These are phyloP conservation scores for Syngnathoides biaculeatus DNA, from an alignment of 2,113 vertebrate genomes.

Conservation along the genomic window DNA sequence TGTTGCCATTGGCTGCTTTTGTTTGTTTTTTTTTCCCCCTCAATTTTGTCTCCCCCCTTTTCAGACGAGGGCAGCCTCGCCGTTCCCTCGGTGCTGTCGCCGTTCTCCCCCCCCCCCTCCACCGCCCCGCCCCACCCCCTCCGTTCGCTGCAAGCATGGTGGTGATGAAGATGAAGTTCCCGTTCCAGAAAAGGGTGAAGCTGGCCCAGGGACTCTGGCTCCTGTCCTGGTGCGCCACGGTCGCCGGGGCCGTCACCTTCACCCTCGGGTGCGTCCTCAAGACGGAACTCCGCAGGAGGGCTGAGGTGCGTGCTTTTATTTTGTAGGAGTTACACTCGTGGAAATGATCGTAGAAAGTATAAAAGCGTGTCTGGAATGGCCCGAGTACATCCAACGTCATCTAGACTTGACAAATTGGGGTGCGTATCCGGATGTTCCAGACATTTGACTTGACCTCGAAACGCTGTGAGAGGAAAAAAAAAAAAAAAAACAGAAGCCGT, in stretches of 20 bases:
- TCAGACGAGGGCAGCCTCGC: constrained; percentile 48
- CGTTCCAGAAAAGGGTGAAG: constrained; percentile 77
- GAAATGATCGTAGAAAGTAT: too few species aligned
- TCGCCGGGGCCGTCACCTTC: constrained; percentile 74
- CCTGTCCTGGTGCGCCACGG: constrained; percentile 75
- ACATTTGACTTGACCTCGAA: neutral
- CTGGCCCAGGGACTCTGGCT: constrained; percentile 81
- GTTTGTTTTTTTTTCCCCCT: constrained; percentile 2
- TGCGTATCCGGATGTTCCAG: too few species aligned
- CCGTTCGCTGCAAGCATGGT: constrained; percentile 72
- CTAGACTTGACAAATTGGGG: too few species aligned
- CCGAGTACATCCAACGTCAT: too few species aligned
- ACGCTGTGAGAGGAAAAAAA: too few species aligned
- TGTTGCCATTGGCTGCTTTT: constrained; percentile 2
- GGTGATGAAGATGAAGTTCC: constrained; percentile 79
- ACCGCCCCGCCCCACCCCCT: constrained; percentile 27
- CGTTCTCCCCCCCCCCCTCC: constrained; percentile 56
- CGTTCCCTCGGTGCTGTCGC: constrained; percentile 4
- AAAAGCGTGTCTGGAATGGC: too few species aligned
- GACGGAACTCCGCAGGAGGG: constrained; percentile 74
- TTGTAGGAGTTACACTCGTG: neutral
- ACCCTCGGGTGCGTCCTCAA: constrained; percentile 78
- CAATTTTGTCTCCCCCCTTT: constrained; percentile 10
- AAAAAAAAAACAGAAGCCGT: too few species aligned
- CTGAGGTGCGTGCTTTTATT: constrained; percentile 64